These are phyloP conservation scores for Tipula lateralis DNA, from an alignment of 2,888 invertebrate species.

Conservation along the genomic window DNA sequence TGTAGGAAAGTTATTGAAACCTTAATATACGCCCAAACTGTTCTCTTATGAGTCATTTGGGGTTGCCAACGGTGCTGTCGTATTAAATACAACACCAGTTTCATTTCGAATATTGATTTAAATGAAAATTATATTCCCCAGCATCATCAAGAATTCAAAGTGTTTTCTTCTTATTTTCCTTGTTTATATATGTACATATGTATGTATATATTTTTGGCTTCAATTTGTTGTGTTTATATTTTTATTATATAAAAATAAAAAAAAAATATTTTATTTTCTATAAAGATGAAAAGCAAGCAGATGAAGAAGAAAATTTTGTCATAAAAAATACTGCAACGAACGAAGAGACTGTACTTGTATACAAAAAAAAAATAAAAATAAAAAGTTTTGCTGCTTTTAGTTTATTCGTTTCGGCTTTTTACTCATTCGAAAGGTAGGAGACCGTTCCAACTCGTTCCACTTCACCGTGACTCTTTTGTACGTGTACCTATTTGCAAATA, in stretches of 20 bases:
- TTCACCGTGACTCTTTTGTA: background rate
- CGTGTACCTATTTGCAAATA: background rate
- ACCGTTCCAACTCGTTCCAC: background rate
- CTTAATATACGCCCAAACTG: too few relatives aligned
- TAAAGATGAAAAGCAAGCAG: background rate
- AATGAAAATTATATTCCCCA: background rate
- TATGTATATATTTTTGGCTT: background rate
- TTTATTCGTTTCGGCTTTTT: background rate
- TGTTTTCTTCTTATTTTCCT: background rate
- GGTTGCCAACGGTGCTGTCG: background rate
- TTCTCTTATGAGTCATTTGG: too few relatives aligned
- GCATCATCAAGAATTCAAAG: slow-evolving; percentile 15
- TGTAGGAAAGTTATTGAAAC: too few relatives aligned
- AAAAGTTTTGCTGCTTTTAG: background rate
- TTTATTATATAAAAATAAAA: background rate
- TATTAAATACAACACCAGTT: background rate
- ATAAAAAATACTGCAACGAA: background rate
- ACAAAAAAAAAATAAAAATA: background rate
- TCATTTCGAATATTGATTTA: background rate
- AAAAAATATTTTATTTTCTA: background rate
- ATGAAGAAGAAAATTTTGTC: background rate
- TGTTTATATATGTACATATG: too few relatives aligned
- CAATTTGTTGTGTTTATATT: background rate
- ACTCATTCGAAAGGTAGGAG: background rate
- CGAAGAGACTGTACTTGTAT: background rate